Evolutionary conservation across 2,888 invertebrate genomes (phyloP).

Genomic region (Protodeltote pygarga): DNA sequence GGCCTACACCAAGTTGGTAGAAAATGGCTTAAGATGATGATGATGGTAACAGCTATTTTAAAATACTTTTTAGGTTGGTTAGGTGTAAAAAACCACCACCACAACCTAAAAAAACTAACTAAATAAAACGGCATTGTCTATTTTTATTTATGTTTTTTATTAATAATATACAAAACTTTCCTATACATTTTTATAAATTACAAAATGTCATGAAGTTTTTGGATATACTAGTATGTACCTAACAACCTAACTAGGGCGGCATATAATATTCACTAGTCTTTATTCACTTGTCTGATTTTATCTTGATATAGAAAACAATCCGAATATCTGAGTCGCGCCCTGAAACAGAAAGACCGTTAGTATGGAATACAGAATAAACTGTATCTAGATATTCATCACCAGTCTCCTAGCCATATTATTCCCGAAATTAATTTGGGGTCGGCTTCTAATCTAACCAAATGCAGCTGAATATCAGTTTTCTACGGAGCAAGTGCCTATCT

Average conservation of each 20-base stretch:
- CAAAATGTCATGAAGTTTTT: conserved; percentile 68
- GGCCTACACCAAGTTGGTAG: too few species aligned
- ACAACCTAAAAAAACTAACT: background rate
- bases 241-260: conserved; percentile 67
- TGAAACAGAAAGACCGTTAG: conserved; percentile 44
- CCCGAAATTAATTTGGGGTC: too few species aligned
- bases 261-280: conserved; percentile 69
- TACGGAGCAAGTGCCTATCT: too few species aligned
- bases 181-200: conserved; percentile 78
- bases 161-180: conserved; percentile 73
- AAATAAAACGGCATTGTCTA: conserved; percentile 78
- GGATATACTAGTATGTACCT: conserved; percentile 61
- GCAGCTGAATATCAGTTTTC: too few species aligned
- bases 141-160: conserved; percentile 83
- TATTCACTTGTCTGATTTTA: conserved; percentile 74
- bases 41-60: too few species aligned
- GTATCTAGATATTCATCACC: too few species aligned
- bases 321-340: conserved; percentile 48
- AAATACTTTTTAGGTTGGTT: too few species aligned
- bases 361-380: conserved; percentile 21
- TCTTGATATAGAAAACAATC: conserved; percentile 49
- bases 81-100: too few species aligned
- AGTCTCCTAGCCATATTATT: too few species aligned
- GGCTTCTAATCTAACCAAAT: too few species aligned
- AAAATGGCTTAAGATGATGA: too few species aligned